Conservation (phyloP, 2,888 invertebrate genomes). For the Drosophila anomelani region DNA sequence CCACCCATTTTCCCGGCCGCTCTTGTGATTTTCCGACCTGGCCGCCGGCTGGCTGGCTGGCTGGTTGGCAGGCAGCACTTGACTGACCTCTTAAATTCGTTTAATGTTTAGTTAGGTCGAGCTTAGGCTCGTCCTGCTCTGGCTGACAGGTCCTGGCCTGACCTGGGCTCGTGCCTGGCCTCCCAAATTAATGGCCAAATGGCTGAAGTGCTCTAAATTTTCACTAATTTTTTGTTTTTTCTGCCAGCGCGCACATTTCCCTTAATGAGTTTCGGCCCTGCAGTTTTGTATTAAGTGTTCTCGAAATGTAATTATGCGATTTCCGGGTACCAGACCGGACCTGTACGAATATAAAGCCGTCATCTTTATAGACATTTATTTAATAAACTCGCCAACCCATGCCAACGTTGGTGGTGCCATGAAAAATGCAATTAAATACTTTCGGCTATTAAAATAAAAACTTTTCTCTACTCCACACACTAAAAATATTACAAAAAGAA, state of each 20-base stretch:
- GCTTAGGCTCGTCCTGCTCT: constrained; percentile 37
- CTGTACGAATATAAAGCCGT: constrained; percentile 19
- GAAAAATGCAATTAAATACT: constrained; percentile 64
- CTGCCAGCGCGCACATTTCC: constrained; percentile 50
- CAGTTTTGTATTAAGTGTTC: constrained; percentile 57
- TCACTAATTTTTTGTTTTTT: constrained; percentile 39
- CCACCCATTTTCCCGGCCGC: constrained; percentile 30
- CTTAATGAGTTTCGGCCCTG: constrained; percentile 67
- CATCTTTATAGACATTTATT: constrained; percentile 51
- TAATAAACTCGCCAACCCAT: constrained; percentile 44
- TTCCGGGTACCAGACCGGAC: constrained; percentile 11
- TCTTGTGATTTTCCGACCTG: constrained; percentile 22
- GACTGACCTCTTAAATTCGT: constrained; percentile 69
- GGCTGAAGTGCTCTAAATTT: constrained; percentile 70
- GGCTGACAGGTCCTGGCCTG: constrained; percentile 47
- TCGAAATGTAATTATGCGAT: constrained; percentile 68
- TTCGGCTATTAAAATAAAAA: constrained; percentile 58
- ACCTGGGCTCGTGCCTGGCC: constrained; percentile 15
- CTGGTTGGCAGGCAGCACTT: constrained; percentile 38
- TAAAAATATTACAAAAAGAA: constrained; percentile 27
- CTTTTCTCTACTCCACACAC: constrained; percentile 8
- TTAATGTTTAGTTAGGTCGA: constrained; percentile 72
- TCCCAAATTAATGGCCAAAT: constrained; percentile 61
- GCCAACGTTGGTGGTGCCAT: constrained; percentile 17
- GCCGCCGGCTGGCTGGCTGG: constrained; percentile 5